Conservation (phyloP, 2,113 vertebrate genomes). For the Polyodon spathula region DNA sequence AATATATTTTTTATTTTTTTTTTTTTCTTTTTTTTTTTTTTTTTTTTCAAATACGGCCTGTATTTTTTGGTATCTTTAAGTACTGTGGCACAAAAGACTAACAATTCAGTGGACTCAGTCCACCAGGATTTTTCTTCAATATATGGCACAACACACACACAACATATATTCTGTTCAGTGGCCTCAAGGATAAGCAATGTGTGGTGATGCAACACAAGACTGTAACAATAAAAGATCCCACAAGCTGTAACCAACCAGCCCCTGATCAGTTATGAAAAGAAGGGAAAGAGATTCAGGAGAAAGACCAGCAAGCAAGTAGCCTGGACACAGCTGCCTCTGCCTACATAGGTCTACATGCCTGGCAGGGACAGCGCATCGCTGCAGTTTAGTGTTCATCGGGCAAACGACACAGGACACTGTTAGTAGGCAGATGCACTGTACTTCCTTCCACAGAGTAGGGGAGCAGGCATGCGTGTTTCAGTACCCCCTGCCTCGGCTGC, state of each 20-base stretch:
- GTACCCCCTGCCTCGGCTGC: background rate
- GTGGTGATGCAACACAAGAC: too few species aligned
- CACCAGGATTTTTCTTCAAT: too few species aligned
- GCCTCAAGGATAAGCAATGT: too few species aligned
- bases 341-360: constrained; percentile 19
- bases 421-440: background rate
- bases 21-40: too few species aligned
- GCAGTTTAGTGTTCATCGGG: constrained; percentile 14
- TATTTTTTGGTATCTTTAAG: too few species aligned
- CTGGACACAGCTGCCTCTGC: constrained; percentile 15
- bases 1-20: too few species aligned
- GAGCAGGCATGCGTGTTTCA: background rate
- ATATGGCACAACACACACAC: too few species aligned
- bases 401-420: constrained; percentile 1
- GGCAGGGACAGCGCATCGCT: constrained; percentile 14
- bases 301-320: constrained; percentile 12
- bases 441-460: background rate
- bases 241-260: background rate
- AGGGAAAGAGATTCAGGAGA: background rate
- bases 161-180: too few species aligned
- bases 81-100: too few species aligned
- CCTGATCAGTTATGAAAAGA: background rate
- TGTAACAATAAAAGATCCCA: background rate
- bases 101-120: too few species aligned
- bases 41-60: too few species aligned